Conservation (phyloP, 2,113 vertebrate species). For the Mus pahari region DNA sequence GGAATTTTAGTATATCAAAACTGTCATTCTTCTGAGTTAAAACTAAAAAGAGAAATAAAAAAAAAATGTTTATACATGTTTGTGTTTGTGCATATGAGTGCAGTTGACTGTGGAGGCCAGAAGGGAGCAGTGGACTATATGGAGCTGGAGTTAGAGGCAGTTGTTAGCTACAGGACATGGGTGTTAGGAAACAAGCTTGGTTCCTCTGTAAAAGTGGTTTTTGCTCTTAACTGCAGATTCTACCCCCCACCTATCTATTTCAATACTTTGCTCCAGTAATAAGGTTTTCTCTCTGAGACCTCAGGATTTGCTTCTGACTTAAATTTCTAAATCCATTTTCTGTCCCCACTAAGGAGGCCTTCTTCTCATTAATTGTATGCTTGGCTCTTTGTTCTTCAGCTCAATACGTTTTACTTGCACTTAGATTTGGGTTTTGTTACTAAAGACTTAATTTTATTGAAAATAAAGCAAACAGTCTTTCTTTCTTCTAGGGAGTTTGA, state of each 20-base stretch:
- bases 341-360: background rate
- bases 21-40: background rate
- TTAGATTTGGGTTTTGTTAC: constrained; percentile 45
- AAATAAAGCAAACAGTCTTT: background rate
- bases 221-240: no score
- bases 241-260: background rate
- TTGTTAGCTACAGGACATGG: background rate
- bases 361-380: background rate
- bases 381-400: background rate
- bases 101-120: background rate
- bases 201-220: background rate
- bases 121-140: background rate
- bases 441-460: background rate
- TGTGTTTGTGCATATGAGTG: background rate
- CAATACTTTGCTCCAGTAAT: constrained; percentile 4
- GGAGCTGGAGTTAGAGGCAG: background rate
- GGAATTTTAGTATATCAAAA: constrained; percentile 15
- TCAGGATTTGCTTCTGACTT: background rate
- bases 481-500: background rate
- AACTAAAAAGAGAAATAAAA: background rate
- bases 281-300: background rate
- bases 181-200: background rate
- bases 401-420: background rate
- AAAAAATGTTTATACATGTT: no score
- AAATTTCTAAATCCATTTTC: background rate